These are phyloP conservation scores for Corythoichthys intestinalis DNA, from an alignment of 2,113 vertebrate genomes.

Conservation along the genomic window DNA sequence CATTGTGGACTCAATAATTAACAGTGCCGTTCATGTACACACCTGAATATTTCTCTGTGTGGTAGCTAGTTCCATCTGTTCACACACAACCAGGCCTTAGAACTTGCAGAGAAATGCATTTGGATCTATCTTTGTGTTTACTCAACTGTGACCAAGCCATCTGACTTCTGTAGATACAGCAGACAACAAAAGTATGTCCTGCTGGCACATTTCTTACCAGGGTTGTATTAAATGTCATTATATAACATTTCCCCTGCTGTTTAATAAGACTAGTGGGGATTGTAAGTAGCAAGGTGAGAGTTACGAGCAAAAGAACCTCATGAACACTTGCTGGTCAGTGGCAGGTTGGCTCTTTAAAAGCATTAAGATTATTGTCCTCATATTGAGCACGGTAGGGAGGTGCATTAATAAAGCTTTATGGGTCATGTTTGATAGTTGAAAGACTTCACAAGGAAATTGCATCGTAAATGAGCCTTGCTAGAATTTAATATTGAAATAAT, in stretches of 20 bases:
- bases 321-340: slow-evolving; percentile 2
- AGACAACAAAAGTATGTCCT: slow-evolving; percentile 3
- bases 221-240: slow-evolving; percentile 14
- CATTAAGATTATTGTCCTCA: slow-evolving; percentile 5
- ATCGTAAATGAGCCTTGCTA: slow-evolving; percentile 11
- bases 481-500: not conserved
- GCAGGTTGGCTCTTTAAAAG: slow-evolving; percentile 1
- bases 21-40: not conserved
- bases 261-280: slow-evolving; percentile 17
- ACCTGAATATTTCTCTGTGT: no score
- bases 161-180: slow-evolving; percentile 46
- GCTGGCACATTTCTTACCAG: slow-evolving; percentile 3
- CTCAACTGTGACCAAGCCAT: slow-evolving; percentile 49
- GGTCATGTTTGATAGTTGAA: slow-evolving; percentile 8
- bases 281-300: not conserved
- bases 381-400: not conserved
- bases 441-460: slow-evolving; percentile 17
- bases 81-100: not conserved
- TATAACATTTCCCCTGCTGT: slow-evolving; percentile 1
- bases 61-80: slow-evolving; percentile 46
- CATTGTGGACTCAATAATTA: slow-evolving; percentile 29
- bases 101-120: slow-evolving; percentile 25
- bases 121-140: slow-evolving; percentile 28
- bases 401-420: slow-evolving; percentile 5
- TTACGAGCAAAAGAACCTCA: slow-evolving; percentile 6